Conservation (phyloP, 2,888 invertebrate genomes). For the Rhamnusium bicolor region DNA sequence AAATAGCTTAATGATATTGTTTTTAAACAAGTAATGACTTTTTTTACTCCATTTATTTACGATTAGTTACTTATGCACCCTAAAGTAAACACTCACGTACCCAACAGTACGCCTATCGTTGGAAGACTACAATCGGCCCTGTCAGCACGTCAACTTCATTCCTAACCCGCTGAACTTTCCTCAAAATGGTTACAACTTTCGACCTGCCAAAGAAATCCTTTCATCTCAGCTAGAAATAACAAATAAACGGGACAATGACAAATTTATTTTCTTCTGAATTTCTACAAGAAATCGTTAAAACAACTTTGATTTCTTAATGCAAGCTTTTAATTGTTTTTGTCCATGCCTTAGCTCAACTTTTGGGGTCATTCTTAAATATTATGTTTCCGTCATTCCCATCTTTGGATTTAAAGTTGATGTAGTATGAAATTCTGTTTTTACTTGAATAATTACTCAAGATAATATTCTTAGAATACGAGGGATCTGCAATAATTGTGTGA, state of each 20-base stretch:
- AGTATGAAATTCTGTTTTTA: neutral
- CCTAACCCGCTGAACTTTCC: conserved; percentile 42
- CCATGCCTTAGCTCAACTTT: neutral
- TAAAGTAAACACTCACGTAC: neutral
- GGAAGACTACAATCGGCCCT: conserved; percentile 26
- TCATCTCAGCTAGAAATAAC: conserved; percentile 43
- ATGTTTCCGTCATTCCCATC: neutral
- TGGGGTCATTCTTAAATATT: neutral
- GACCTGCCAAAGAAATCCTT: conserved; percentile 43
- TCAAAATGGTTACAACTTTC: conserved; percentile 40
- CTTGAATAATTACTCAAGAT: neutral
- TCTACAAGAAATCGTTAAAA: conserved; percentile 36
- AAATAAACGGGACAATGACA: conserved; percentile 46
- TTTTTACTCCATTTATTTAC: neutral
- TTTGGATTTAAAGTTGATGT: neutral
- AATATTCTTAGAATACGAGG: neutral
- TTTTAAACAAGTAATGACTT: neutral
- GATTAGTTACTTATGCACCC: neutral
- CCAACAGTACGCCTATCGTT: neutral
- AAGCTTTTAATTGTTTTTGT: conserved; percentile 42
- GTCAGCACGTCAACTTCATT: conserved; percentile 45
- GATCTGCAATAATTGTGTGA: too few relatives aligned
- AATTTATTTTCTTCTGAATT: conserved; percentile 40
- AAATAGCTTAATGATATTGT: neutral
- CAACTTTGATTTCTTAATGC: conserved; percentile 41